phyloP scores from a whole-genome alignment of 2,113 vertebrate genomes.

The Ophiodon elongatus region DNA sequence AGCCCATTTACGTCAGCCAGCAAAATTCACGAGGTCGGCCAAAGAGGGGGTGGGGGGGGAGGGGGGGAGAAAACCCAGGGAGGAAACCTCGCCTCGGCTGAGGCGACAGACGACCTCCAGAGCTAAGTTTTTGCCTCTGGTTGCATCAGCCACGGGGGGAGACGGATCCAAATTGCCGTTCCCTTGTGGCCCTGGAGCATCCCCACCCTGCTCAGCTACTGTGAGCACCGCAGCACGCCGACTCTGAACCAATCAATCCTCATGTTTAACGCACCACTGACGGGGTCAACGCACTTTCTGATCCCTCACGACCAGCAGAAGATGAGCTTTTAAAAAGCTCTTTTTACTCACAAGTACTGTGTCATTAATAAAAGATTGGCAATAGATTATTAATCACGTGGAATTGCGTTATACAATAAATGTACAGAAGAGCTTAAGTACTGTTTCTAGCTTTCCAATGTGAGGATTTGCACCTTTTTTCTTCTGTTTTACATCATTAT shows the following conservation, averaged over 20 bases:
- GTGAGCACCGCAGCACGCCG: slow-evolving; percentile 29
- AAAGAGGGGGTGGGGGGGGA: background rate
- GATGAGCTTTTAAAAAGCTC: background rate
- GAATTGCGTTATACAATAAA: background rate
- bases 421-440: background rate
- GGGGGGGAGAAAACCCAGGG: slow-evolving; percentile 36
- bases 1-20: slow-evolving; percentile 71
- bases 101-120: slow-evolving; percentile 65
- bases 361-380: background rate
- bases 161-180: slow-evolving; percentile 38
- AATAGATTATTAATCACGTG: background rate
- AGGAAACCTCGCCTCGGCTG: slow-evolving; percentile 73
- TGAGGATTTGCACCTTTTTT: no score
- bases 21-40: slow-evolving; percentile 67
- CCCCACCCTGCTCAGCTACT: slow-evolving; percentile 30
- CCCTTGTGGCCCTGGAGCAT: slow-evolving; percentile 42
- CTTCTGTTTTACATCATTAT: no score
- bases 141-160: slow-evolving; percentile 77
- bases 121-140: slow-evolving; percentile 66
- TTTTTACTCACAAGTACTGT: background rate
- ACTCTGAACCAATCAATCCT: slow-evolving; percentile 52
- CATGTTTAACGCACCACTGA: slow-evolving; percentile 30
- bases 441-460: no score
- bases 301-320: background rate
- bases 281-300: slow-evolving; percentile 25